Evolutionary conservation across 53 echinoderm and acorn worm species (phyloP).

Genomic region (Actinopyga echinites): DNA sequence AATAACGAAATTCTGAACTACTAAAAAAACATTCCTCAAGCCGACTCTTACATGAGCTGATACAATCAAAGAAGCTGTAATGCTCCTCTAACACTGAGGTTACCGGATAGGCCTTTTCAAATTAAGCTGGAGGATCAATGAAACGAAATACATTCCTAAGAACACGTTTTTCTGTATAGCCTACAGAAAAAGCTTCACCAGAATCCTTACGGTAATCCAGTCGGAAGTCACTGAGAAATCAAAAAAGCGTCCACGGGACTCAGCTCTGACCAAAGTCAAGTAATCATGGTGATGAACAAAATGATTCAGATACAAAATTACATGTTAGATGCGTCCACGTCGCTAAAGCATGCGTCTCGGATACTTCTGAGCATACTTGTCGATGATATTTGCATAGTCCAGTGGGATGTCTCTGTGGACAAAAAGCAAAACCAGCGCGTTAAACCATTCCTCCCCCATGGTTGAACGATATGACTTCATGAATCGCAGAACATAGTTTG

Average conservation of each 20-base stretch:
- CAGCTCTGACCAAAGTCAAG: background rate
- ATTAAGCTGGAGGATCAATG: background rate
- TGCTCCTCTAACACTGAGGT: background rate
- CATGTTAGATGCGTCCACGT: background rate
- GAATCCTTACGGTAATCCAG: slow-evolving; percentile 1
- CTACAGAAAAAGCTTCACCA: background rate
- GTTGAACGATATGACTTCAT: background rate
- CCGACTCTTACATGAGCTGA: background rate
- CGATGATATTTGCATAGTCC: background rate
- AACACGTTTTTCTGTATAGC: background rate
- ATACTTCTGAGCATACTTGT: slow-evolving; percentile 3
- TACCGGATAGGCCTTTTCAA: background rate
- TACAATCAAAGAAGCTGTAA: background rate
- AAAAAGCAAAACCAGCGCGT: background rate
- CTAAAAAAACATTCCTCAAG: background rate
- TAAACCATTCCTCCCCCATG: background rate
- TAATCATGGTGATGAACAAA: slow-evolving; percentile 5
- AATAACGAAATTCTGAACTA: slow-evolving; percentile 8
- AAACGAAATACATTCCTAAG: background rate
- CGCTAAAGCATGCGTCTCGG: slow-evolving; percentile 2
- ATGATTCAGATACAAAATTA: background rate
- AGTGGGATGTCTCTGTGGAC: slow-evolving; percentile 3
- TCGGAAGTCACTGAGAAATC: background rate
- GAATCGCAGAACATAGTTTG: background rate
- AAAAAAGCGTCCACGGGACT: background rate